Evolutionary conservation across 2,797 vertebrate genomes (phyloP).

Genomic region (Neosalanx taihuensis): DNA sequence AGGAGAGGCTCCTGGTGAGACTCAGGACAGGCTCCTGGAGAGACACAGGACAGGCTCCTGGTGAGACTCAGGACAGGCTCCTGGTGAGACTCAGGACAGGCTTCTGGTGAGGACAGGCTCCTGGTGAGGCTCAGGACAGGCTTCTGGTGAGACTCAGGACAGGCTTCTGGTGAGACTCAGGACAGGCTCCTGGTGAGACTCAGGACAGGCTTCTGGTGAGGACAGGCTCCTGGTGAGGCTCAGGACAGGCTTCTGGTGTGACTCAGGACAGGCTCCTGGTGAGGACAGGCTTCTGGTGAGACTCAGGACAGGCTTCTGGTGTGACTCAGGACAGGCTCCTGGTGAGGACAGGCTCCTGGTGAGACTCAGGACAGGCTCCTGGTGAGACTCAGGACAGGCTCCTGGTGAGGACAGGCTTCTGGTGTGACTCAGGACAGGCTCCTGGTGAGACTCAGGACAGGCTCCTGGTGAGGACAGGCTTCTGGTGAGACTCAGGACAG

Average conservation of each 20-base stretch:
- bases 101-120: conserved; percentile 30
- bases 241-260: conserved; percentile 5
- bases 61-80: conserved; percentile 26
- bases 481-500: neutral
- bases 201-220: neutral
- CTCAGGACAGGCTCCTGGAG: neutral
- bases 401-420: neutral
- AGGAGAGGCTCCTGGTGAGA: conserved; percentile 29
- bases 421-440: conserved; percentile 39
- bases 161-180: conserved; percentile 5
- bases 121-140: too few relatives aligned
- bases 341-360: conserved; percentile 31
- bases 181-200: conserved; percentile 14
- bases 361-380: too few relatives aligned
- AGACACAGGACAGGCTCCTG: conserved; percentile 40
- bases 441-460: too few relatives aligned
- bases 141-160: conserved; percentile 24
- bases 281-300: conserved; percentile 29
- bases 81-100: neutral
- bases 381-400: conserved; percentile 39
- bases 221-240: conserved; percentile 22
- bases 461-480: conserved; percentile 31
- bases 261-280: too few relatives aligned
- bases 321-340: neutral
- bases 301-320: conserved; percentile 28